Evolutionary conservation across 2,797 vertebrate genomes (phyloP).

Genomic region (Tympanoctomys barrerae): DNA sequence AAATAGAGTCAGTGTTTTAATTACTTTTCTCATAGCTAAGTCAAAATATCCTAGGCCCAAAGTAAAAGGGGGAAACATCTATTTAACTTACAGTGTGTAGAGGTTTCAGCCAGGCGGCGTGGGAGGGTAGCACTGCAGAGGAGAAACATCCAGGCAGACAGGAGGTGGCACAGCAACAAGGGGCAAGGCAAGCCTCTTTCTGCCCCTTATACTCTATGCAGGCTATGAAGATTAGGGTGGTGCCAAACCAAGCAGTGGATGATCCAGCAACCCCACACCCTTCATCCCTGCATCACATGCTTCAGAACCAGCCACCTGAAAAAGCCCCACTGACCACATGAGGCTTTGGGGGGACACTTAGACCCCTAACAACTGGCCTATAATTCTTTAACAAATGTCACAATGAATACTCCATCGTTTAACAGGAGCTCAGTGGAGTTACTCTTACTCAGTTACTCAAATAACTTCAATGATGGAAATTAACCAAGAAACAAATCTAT

Average conservation of each 20-base stretch:
- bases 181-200: not conserved
- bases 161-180: not conserved
- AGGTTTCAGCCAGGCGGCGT: not conserved
- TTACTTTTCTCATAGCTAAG: not conserved
- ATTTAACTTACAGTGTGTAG: not conserved
- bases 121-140: not conserved
- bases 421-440: not conserved
- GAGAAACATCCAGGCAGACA: not conserved
- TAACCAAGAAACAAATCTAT: conserved; percentile 36
- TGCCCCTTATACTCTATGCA: not conserved
- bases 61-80: not conserved
- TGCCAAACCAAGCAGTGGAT: not conserved
- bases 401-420: not conserved
- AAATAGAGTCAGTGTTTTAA: not conserved
- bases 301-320: not conserved
- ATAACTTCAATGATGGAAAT: not conserved
- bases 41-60: not conserved
- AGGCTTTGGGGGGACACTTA: not conserved
- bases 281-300: not conserved
- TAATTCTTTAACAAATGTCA: not conserved
- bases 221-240: not conserved
- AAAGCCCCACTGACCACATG: not conserved
- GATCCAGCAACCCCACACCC: not conserved
- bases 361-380: not conserved
- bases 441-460: conserved; percentile 1